Base-by-base conservation (phyloP, 2,888 invertebrate genomes). In the Caenorhabditis imperialis region DNA sequence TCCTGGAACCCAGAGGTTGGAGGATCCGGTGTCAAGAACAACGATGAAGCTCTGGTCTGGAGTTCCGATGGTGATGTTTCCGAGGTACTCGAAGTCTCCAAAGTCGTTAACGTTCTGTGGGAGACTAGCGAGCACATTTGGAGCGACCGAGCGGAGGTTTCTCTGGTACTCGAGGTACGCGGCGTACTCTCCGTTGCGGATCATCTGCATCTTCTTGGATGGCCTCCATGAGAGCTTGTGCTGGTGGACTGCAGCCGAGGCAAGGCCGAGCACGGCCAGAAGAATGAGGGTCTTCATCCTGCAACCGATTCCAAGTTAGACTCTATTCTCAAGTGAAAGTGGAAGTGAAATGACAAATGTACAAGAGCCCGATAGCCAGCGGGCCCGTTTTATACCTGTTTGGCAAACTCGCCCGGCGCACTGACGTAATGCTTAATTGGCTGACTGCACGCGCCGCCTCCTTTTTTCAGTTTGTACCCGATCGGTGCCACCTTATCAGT, bases 81-180 rank as follows among this genome's bases (percentile, higher is more conserved):
- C 90, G 85, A 89, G 90, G 81, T 90, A 74, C 47, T 74, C 74
- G 47, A 51, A 74, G 42, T 74, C 74, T 67, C 74, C 74, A 30
- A 74, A 74, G 57, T 74, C 74, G 23, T 74, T 74, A 40, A 74
- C 78, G 30, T 75, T 81, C 55, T 78, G 70, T 51, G 77, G 65
- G 22, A 74, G 57, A 38, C 40, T 75, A 12, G 72, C 77, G 18
- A 77, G 61, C 22, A 57, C 69, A 25, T 54, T 45, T 42, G 77
- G 69, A 10, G 74, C 70, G 40, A 40, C 45, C 35, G 55, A 30
- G 50, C 78, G 54, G 33, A 78, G 48, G 27, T 70, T 57, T 38
- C 71, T 57, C 54, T 70, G 48, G 70, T 81, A 75, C 42, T 75
- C 72, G 38, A 77, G 44, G 50, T 81, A 81, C 7, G 77, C 75